A percentile compares a stretch with the other conserved stretches of the same genome.
Conservation (phyloP, 2,113 vertebrate genomes). For the Elgaria multicarinata region DNA sequence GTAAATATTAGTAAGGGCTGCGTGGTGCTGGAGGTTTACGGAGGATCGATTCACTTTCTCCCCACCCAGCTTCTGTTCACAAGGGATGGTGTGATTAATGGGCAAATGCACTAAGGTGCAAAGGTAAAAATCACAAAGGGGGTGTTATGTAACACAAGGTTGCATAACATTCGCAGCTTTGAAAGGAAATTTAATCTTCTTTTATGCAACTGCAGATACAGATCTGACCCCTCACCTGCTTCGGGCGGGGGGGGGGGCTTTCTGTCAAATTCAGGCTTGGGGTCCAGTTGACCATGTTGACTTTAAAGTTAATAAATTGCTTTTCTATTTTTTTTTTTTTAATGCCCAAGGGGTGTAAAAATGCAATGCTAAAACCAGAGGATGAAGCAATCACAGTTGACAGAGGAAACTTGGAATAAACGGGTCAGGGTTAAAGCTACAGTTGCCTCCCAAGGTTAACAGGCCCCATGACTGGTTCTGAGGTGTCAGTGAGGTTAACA, state of each 20-base stretch:
- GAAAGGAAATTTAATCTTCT: not conserved
- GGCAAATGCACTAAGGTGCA: not conserved
- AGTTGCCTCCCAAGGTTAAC: too few relatives aligned
- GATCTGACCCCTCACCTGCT: not conserved
- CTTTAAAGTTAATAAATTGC: not conserved
- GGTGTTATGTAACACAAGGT: rapidly evolving
- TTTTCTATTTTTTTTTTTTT: too few relatives aligned
- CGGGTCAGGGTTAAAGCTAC: too few relatives aligned
- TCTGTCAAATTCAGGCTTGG: not conserved
- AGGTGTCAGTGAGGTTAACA: not conserved
- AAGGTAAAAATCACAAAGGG: not conserved
- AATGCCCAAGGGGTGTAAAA: too few relatives aligned
- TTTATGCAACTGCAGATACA: not conserved
- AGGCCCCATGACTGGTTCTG: not conserved
- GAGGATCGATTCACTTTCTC: rapidly evolving
- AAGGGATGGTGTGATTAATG: not conserved
- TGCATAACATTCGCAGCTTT: not conserved
- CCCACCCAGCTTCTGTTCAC: not conserved
- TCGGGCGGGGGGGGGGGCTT: not conserved
- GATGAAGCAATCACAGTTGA: not conserved
- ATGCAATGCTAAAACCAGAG: too few relatives aligned
- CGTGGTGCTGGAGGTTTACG: rapidly evolving
- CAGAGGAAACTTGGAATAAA: not conserved
- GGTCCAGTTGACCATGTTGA: not conserved
- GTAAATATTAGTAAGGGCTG: not conserved